These are phyloP conservation scores for Atherinomorus stipes DNA, from an alignment of 2,113 vertebrate species.

Conservation along the genomic window DNA sequence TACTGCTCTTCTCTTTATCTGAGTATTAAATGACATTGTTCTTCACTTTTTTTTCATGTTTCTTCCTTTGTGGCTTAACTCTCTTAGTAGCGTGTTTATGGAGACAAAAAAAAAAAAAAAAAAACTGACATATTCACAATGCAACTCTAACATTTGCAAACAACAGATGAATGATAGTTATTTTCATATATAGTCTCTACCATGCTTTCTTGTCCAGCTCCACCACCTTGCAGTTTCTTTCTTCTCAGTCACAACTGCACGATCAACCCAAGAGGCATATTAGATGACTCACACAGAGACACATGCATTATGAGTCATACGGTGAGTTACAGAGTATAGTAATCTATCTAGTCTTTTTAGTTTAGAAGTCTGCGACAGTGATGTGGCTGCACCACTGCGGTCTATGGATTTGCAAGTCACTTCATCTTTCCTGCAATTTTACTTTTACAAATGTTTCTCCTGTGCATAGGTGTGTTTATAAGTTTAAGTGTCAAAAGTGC, in stretches of 20 bases:
- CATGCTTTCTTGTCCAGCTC: constrained; percentile 9
- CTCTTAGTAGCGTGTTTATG: neutral
- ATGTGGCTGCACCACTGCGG: constrained; percentile 52
- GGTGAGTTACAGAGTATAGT: constrained; percentile 42
- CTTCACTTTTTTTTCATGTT: neutral
- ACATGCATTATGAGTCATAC: constrained; percentile 50
- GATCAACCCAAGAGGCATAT: constrained; percentile 28
- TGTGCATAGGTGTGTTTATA: constrained; percentile 22
- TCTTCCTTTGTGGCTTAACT: no score
- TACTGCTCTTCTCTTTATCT: neutral
- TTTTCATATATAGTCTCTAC: constrained; percentile 6
- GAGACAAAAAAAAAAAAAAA: no score
- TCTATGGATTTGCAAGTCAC: constrained; percentile 45
- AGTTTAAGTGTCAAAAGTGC: neutral
- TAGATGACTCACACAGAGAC: constrained; percentile 38
- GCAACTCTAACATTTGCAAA: constrained; percentile 1
- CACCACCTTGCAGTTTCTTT: constrained; percentile 11
- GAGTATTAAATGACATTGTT: neutral
- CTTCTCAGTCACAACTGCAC: constrained; percentile 14
- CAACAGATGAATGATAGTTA: neutral
- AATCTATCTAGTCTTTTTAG: constrained; percentile 61
- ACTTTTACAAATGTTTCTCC: constrained; percentile 21
- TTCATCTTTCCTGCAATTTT: constrained; percentile 61
- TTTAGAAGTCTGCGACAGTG: constrained; percentile 44
- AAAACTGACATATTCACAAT: neutral